Percentiles rank a stretch among this genome's conserved stretches.
Evolutionary conservation across 2,113 vertebrate species (phyloP).

Genomic region (Leuciscus idus): DNA sequence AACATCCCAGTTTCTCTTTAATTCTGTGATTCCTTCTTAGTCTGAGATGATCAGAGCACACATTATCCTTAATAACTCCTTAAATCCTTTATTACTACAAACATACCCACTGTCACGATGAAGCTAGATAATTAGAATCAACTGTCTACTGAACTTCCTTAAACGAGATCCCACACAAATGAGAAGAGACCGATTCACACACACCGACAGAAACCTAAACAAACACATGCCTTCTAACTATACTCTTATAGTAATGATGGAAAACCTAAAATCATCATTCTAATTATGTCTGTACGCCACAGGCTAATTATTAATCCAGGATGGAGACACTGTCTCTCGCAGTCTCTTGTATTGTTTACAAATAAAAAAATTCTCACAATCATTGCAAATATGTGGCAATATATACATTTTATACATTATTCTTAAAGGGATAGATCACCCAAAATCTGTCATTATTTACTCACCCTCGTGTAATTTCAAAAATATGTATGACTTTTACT

Average conservation of each 20-base stretch:
- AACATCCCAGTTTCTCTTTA: background rate
- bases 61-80: background rate
- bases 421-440: background rate
- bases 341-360: background rate
- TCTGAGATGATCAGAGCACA: background rate
- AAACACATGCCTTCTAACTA: conserved; percentile 19
- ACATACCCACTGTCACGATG: background rate
- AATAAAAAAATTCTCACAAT: background rate
- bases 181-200: conserved; percentile 10
- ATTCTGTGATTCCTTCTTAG: background rate
- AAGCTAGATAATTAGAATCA: conserved; percentile 46
- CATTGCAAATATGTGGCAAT: background rate
- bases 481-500: no score
- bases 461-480: background rate
- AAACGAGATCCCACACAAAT: background rate
- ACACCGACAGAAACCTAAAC: conserved; percentile 14
- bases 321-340: background rate
- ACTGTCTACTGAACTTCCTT: conserved; percentile 37
- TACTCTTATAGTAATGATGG: background rate
- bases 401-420: background rate
- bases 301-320: conserved; percentile 3
- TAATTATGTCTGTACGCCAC: background rate
- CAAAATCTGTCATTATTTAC: background rate
- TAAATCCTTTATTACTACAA: conserved; percentile 8
- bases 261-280: conserved; percentile 3